A percentile compares a stretch with the other conserved stretches of the same genome.
phyloP scores from a whole-genome alignment of 2,888 invertebrate genomes.

The Rhamphomyia laevipes region DNA sequence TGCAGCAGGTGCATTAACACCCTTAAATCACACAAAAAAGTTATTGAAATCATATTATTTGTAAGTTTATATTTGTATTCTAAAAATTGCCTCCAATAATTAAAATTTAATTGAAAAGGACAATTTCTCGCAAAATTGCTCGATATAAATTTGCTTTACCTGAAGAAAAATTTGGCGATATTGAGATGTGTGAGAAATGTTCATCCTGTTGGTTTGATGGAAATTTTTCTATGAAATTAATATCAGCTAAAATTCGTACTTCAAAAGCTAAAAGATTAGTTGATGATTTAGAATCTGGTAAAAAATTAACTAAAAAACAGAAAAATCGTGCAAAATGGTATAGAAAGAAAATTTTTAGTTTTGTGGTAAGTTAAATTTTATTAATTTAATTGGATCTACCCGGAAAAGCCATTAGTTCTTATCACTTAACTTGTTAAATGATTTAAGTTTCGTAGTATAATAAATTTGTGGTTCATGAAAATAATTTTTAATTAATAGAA shows the following conservation, averaged over 20 bases:
- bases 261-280: constrained; percentile 3
- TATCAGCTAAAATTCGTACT: constrained; percentile 2
- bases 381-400: no score
- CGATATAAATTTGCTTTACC: neutral
- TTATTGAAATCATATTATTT: constrained; percentile 13
- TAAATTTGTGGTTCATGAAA: neutral
- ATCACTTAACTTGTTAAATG: no score
- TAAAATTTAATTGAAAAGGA: neutral
- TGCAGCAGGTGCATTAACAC: no score
- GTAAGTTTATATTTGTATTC: constrained; percentile 8
- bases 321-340: constrained; percentile 9
- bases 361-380: constrained; percentile 1
- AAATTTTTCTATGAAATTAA: constrained; percentile 3
- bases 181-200: constrained; percentile 13
- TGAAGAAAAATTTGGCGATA: constrained; percentile 6
- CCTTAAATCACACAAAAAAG: neutral
- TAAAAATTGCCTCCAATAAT: neutral
- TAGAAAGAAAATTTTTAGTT: neutral
- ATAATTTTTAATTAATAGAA: neutral
- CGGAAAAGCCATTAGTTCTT: no score
- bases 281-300: neutral
- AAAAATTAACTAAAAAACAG: constrained; percentile 4
- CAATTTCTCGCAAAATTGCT: constrained; percentile 1
- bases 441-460: no score
- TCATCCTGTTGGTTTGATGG: constrained; percentile 13